Base-by-base conservation (phyloP, 2,888 invertebrate species). In the Nemotelus nigrinus region DNA sequence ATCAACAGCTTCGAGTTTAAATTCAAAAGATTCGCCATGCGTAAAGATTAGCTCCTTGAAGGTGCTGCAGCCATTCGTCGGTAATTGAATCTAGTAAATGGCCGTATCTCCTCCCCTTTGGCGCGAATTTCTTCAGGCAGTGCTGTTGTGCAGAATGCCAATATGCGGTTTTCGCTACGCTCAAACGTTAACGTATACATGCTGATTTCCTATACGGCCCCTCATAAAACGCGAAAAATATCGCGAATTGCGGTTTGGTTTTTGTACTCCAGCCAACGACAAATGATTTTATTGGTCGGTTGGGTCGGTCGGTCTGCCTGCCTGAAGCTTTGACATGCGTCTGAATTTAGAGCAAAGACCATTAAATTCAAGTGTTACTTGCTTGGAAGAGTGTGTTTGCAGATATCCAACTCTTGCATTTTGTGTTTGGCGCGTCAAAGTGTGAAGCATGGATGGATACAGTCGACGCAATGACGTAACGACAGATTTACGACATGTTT, bases 171-270 rank as follows among this genome's bases (percentile, higher is more conserved):
- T 76, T 25, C 45, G 47, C 53, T n/a, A 55, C 43, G 43, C 70
- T n/a, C n/a, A 6, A 45, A 47, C 45, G 43, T 65, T 47, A 57
- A 25, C 25, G 25, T 25, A 25, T 25, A 25, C 25, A 25, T 25
- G 7, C 8, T 74, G n/a, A 41, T 45, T 74, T 7, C 39, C 25
- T 47, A 60, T 48, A 47, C 48, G 58, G 44, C 68, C 8, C 41
- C 78, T 78, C 78, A 79, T 80, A 80, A 80, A 80, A 80, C 79
- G 77, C 74, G 76, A 63, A 80, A 80, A 80, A 80, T 78, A 80
- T 80, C 67, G 65, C 78, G 70, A 60, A 77, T 70, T 80, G 80
- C 68, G 80, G 80, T 80, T 77, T 67, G 39, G 44, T 76, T 80
- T 76, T 76, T 76, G 60, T 53, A 53, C 47, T 70, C 25, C 3